Evolutionary conservation across 1,140 invertebrate genomes (phyloP).

Genomic region (Druon quercuslanigerum): DNA sequence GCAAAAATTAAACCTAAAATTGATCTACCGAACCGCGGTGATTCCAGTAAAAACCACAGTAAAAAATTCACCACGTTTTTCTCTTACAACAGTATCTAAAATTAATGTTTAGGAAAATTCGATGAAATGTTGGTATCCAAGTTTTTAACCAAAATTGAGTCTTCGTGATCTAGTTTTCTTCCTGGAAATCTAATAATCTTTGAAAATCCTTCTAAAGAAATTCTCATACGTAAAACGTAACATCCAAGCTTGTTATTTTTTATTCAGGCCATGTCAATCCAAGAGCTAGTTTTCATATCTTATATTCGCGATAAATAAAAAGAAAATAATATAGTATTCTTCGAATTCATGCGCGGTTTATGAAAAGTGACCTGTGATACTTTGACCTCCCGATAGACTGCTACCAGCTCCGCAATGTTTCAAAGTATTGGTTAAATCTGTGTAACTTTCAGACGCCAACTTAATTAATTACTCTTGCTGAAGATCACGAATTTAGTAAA

Average conservation of each 20-base stretch:
- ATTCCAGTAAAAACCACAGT: no score
- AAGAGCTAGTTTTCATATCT: constrained; percentile 6
- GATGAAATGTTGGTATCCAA: constrained; percentile 39
- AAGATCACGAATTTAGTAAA: background rate
- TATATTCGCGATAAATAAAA: constrained; percentile 14
- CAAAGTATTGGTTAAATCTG: constrained; percentile 34
- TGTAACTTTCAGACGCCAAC: constrained; percentile 9
- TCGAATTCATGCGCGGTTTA: constrained; percentile 33
- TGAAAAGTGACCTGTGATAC: constrained; percentile 47
- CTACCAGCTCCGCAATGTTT: constrained; percentile 44
- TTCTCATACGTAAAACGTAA: background rate
- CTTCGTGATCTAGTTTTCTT: constrained; percentile 40
- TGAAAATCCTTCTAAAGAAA: constrained; percentile 26
- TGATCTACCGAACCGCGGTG: no score
- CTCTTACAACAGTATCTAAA: no score
- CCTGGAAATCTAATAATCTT: constrained; percentile 26
- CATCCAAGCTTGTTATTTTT: background rate
- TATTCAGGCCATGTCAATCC: background rate
- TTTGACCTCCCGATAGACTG: constrained; percentile 59
- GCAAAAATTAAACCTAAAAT: no score
- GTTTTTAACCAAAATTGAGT: constrained; percentile 21
- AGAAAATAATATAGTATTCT: constrained; percentile 38
- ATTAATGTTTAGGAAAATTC: constrained; percentile 8
- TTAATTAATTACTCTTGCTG: constrained; percentile 21
- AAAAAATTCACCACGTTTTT: no score